phyloP scores from a whole-genome alignment of 2,113 vertebrate species.

The Ardeotis arabs region DNA sequence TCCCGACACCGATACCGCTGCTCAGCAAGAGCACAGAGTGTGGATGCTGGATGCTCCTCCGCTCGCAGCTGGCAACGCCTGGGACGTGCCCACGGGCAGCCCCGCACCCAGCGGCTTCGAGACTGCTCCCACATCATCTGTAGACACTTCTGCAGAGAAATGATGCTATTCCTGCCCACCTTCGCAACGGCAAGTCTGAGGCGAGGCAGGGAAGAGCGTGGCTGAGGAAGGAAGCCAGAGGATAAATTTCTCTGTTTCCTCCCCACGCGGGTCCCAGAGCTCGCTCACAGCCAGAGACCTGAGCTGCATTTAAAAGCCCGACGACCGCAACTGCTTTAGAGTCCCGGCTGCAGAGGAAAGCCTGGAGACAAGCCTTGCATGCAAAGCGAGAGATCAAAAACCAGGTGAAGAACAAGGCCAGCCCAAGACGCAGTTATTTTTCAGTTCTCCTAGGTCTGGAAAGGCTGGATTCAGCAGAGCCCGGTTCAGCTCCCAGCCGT shows the following conservation, averaged over 20 bases:
- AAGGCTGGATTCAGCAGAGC: neutral
- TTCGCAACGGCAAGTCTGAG: neutral
- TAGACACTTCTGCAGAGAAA: neutral
- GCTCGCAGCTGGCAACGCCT: rapidly evolving
- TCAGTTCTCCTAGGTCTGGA: neutral
- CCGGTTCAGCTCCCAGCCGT: neutral
- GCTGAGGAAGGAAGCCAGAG: neutral
- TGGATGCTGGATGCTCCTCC: rapidly evolving
- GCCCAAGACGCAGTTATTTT: neutral
- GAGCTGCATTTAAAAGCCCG: constrained; percentile 16
- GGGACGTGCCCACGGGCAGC: neutral
- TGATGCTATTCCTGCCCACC: rapidly evolving
- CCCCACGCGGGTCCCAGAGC: rapidly evolving
- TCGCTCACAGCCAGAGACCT: neutral
- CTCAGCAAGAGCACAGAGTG: neutral
- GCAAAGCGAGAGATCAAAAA: constrained; percentile 58
- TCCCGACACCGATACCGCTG: rapidly evolving
- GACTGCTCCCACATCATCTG: neutral
- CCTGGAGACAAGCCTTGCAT: constrained; percentile 4
- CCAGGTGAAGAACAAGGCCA: neutral
- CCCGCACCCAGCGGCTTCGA: rapidly evolving
- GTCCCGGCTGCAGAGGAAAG: neutral
- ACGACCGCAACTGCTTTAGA: neutral
- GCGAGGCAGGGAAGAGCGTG: neutral
- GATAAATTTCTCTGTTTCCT: neutral